Conservation (phyloP, 2,888 invertebrate genomes). For the Dione vanillae region DNA sequence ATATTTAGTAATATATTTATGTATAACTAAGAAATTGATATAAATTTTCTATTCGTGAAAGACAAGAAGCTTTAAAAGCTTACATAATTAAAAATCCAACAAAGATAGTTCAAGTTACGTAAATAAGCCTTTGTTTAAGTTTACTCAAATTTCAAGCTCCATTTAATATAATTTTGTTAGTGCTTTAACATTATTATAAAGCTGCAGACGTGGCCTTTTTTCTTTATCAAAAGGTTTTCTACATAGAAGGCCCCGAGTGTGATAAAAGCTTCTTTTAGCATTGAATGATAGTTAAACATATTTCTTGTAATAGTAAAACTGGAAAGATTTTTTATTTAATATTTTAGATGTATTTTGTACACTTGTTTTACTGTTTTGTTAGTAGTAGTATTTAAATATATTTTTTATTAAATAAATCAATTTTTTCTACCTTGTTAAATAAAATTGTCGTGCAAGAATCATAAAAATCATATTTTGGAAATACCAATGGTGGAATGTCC, state of each 20-base stretch:
- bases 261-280: background rate
- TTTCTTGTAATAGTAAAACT: background rate
- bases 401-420: too few species aligned
- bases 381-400: background rate
- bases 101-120: background rate
- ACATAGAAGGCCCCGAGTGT: background rate
- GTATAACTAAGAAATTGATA: background rate
- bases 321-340: background rate
- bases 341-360: background rate
- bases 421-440: too few species aligned
- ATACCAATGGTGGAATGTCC: too few species aligned
- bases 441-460: too few species aligned
- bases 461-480: too few species aligned
- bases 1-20: too few species aligned
- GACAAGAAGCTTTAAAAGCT: background rate
- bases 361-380: background rate
- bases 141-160: slow-evolving; percentile 2
- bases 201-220: background rate
- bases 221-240: background rate
- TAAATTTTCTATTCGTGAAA: background rate
- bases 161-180: slow-evolving; percentile 1
- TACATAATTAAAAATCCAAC: slow-evolving; percentile 3
- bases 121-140: slow-evolving; percentile 7
- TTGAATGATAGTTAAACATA: background rate
- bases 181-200: slow-evolving; percentile 5